A percentile compares a stretch with the other conserved stretches of the same genome.
phyloP scores from a whole-genome alignment of 1,140 invertebrate species.

The Metopolophium dirhodum region DNA sequence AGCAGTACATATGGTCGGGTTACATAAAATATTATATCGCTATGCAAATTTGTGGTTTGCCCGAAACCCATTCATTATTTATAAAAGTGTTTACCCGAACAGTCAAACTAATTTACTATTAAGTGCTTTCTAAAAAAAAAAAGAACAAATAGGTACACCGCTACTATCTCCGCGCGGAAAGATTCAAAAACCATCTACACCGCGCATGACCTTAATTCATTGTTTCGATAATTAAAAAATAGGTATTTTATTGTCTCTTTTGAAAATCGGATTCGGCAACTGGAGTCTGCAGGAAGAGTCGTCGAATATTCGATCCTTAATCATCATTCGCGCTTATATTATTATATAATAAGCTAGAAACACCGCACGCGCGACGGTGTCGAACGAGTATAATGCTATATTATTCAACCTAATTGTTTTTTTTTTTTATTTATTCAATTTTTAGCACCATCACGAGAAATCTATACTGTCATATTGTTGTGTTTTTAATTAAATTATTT shows the following conservation, averaged over 20 bases:
- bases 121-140: constrained; percentile 46
- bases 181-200: not conserved
- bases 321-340: constrained; percentile 4
- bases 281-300: not conserved
- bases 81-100: not conserved
- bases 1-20: not conserved
- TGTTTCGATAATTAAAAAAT: constrained; percentile 32
- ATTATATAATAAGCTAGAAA: constrained; percentile 21
- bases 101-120: constrained; percentile 10
- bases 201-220: constrained; percentile 20
- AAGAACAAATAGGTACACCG: not conserved
- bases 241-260: constrained; percentile 2
- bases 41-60: constrained; percentile 10
- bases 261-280: not conserved
- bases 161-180: not conserved
- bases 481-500: constrained; percentile 38
- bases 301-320: not conserved
- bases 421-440: not conserved
- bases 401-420: constrained; percentile 24
- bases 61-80: constrained; percentile 3
- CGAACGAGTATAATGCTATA: not conserved
- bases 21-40: constrained; percentile 11
- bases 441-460: constrained; percentile 43
- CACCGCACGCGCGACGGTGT: not conserved
- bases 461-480: constrained; percentile 15